phyloP scores from a whole-genome alignment of 1,140 invertebrate species.

The Lordiphosa clarofinis region DNA sequence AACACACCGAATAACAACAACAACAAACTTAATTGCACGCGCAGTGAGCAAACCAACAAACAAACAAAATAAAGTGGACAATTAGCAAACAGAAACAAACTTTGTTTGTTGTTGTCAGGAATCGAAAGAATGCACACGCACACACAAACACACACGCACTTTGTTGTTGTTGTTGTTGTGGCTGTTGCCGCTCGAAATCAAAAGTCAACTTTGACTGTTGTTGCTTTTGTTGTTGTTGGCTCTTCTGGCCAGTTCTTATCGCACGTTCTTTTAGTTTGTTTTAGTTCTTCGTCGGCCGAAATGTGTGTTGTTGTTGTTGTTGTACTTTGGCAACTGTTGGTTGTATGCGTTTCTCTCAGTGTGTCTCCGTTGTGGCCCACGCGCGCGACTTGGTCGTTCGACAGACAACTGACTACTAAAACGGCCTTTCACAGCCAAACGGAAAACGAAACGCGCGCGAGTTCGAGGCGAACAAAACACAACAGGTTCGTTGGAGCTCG shows the following conservation, averaged over 20 bases:
- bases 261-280: constrained; percentile 45
- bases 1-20: constrained; percentile 35
- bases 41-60: constrained; percentile 55
- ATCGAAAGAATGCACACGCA: constrained; percentile 19
- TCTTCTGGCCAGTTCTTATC: constrained; percentile 42
- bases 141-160: constrained; percentile 17
- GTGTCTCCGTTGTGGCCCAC: constrained; percentile 20
- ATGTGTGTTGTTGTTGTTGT: constrained; percentile 8
- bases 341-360: constrained; percentile 9
- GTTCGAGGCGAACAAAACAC: constrained; percentile 23
- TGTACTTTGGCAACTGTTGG: constrained; percentile 3
- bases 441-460: background rate
- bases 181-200: constrained; percentile 36
- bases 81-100: background rate
- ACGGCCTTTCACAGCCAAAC: background rate
- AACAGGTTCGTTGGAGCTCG: constrained; percentile 6
- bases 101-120: constrained; percentile 7
- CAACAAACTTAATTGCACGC: constrained; percentile 30
- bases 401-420: constrained; percentile 5
- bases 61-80: constrained; percentile 1
- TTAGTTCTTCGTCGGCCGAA: constrained; percentile 1
- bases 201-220: constrained; percentile 46
- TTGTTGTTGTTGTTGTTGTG: no score
- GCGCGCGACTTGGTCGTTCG: constrained; percentile 20
- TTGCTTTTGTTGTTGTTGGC: constrained; percentile 19